These are phyloP conservation scores for Zapus hudsonius DNA, from an alignment of 2,113 vertebrate species.

Conservation along the genomic window DNA sequence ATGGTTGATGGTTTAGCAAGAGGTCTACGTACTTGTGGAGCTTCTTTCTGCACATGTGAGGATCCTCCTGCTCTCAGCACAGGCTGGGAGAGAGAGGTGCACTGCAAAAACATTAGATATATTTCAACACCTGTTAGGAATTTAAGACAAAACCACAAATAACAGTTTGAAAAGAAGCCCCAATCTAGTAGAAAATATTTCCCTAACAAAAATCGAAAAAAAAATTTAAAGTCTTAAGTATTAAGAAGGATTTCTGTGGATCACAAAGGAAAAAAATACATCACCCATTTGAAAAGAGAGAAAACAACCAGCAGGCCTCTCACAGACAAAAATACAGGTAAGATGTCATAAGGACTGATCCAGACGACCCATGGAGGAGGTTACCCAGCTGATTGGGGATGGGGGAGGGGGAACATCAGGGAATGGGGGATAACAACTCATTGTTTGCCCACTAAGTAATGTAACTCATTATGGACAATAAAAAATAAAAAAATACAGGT, in stretches of 20 bases:
- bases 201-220: neutral
- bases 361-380: too few species aligned
- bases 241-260: conserved; percentile 3
- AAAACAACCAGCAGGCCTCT: neutral
- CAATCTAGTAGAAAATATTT: neutral
- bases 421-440: too few species aligned
- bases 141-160: neutral
- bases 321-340: neutral
- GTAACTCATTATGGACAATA: too few species aligned
- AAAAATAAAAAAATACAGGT: neutral
- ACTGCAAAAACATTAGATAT: neutral
- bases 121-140: too few species aligned
- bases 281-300: neutral
- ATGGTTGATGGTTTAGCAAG: neutral
- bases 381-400: too few species aligned
- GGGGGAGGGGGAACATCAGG: too few species aligned
- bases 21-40: neutral
- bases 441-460: too few species aligned
- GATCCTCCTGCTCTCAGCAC: fast-evolving
- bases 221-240: neutral
- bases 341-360: too few species aligned
- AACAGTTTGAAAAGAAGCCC: neutral
- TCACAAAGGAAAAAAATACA: neutral
- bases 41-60: neutral
- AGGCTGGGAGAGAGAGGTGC: neutral